Evolutionary conservation across 2,797 vertebrate species (phyloP).

Genomic region (Chelidonichthys spinosus): DNA sequence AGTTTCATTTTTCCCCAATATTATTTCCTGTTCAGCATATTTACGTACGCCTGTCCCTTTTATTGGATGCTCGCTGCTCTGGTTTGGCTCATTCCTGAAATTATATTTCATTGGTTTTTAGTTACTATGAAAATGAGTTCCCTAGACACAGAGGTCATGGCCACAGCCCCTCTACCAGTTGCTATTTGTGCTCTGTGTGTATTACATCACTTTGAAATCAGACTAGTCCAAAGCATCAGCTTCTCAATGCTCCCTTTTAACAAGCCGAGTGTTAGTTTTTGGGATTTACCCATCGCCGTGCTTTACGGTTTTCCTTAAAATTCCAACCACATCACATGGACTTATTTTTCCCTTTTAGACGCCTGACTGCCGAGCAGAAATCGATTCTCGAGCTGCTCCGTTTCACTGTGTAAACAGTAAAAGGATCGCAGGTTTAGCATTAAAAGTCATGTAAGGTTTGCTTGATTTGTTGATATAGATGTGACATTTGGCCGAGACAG

Average conservation of each 20-base stretch:
- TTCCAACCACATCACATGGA: conserved; percentile 76
- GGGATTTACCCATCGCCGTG: conserved; percentile 69
- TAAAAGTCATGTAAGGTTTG: conserved; percentile 65
- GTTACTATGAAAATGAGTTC: conserved; percentile 79
- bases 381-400: conserved; percentile 68
- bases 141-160: conserved; percentile 77
- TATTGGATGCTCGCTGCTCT: conserved; percentile 68
- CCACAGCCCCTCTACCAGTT: conserved; percentile 76
- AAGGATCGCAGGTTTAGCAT: conserved; percentile 55
- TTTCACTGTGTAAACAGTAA: conserved; percentile 70
- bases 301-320: conserved; percentile 73
- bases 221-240: conserved; percentile 63
- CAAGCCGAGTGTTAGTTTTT: conserved; percentile 76
- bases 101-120: conserved; percentile 75
- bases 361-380: conserved; percentile 60
- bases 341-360: conserved; percentile 63
- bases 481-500: conserved; percentile 70
- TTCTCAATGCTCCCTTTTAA: conserved; percentile 76
- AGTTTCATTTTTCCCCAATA: conserved; percentile 66
- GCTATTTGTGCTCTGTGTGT: conserved; percentile 73
- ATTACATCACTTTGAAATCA: conserved; percentile 82
- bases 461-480: conserved; percentile 74
- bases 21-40: conserved; percentile 73
- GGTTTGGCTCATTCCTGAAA: conserved; percentile 74
- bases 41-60: conserved; percentile 66